Conservation (phyloP, 30 jellyfish, hydroid and myxozoan species). For the Cassiopea andromeda region DNA sequence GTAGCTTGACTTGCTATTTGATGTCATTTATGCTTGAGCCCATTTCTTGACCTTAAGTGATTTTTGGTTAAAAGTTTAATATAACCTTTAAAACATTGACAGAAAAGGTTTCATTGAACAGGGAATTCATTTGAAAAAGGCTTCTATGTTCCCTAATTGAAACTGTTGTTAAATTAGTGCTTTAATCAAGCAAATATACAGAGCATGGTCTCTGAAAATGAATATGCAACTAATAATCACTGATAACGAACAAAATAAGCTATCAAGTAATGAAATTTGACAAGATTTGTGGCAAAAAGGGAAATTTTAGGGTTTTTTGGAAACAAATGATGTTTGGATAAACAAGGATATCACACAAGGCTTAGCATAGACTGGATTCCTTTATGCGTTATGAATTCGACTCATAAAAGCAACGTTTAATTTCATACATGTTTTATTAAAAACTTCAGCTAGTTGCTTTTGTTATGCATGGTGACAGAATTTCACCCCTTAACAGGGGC, state of each 20-base stretch:
- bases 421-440: too few species aligned
- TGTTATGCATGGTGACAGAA: too few species aligned
- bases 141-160: neutral
- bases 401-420: too few species aligned
- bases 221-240: neutral
- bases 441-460: too few species aligned
- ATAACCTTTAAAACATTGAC: neutral
- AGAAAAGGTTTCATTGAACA: neutral
- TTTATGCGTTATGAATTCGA: too few species aligned
- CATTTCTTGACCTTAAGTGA: neutral
- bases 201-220: neutral
- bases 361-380: neutral
- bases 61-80: too few species aligned
- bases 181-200: neutral
- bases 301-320: neutral
- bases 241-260: neutral
- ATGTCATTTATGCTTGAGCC: neutral
- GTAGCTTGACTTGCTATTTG: too few species aligned
- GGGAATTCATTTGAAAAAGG: neutral
- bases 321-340: neutral
- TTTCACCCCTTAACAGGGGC: too few species aligned
- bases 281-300: neutral
- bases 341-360: neutral
- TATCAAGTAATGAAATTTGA: neutral
- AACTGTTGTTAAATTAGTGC: neutral